Percentiles rank a stretch among this genome's conserved stretches.
Evolutionary conservation across 2,888 invertebrate species (phyloP).

Genomic region (Pseudococcus longispinus): DNA sequence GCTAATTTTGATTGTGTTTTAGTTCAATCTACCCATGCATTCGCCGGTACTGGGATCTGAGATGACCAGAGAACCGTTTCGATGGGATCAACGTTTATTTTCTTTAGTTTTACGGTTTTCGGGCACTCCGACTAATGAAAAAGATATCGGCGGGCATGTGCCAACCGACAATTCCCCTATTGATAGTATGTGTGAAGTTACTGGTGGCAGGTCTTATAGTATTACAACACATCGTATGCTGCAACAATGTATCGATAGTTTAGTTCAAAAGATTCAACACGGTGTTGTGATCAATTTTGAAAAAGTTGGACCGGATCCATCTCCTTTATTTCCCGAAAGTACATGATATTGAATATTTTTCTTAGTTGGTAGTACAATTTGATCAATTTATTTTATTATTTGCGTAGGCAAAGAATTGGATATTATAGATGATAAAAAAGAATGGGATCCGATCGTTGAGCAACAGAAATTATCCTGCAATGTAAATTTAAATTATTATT

Average conservation of each 20-base stretch:
- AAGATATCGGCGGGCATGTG: conserved; percentile 81
- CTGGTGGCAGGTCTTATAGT: conserved; percentile 96
- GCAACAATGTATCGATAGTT: conserved; percentile 94
- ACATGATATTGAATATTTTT: neutral
- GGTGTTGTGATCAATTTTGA: conserved; percentile 98
- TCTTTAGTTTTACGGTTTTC: conserved; percentile 90
- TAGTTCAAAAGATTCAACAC: conserved; percentile 96
- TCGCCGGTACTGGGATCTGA: conserved; percentile 95
- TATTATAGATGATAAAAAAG: conserved; percentile 62
- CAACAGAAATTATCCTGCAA: conserved; percentile 34
- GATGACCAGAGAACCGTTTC: conserved; percentile 96
- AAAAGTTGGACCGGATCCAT: conserved; percentile 89
- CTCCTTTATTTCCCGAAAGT: conserved; percentile 63
- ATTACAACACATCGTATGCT: conserved; percentile 94
- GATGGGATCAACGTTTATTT: conserved; percentile 99
- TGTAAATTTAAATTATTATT: conserved; percentile 24
- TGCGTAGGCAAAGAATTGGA: conserved; percentile 58
- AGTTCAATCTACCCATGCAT: conserved; percentile 88
- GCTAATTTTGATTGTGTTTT: conserved; percentile 11
- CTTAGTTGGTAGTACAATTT: neutral
- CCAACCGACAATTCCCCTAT: conserved; percentile 94
- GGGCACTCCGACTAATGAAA: conserved; percentile 86
- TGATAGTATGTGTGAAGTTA: conserved; percentile 98
- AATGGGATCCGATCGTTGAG: conserved; percentile 54
- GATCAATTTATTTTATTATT: neutral